These are phyloP conservation scores for Typhlomys cinereus DNA, from an alignment of 2,113 vertebrate genomes.

Conservation along the genomic window DNA sequence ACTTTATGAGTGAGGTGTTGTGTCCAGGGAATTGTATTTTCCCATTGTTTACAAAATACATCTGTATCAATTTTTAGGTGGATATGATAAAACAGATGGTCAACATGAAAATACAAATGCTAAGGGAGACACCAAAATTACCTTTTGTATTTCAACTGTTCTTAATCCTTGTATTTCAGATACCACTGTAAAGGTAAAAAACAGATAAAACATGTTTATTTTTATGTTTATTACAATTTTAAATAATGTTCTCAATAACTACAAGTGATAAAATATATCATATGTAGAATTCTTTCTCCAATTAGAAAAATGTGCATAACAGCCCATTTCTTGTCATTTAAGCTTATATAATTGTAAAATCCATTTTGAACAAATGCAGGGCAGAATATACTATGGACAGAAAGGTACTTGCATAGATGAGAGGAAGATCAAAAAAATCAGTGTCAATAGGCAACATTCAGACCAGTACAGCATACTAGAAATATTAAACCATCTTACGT, in stretches of 20 bases:
- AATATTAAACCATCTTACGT: slow-evolving; percentile 83
- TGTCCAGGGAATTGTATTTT: background rate
- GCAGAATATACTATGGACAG: slow-evolving; percentile 42
- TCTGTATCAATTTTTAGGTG: background rate
- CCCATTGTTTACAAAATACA: background rate
- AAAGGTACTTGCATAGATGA: slow-evolving; percentile 51
- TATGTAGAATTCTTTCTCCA: background rate
- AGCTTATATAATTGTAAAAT: slow-evolving; percentile 44
- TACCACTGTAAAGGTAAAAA: slow-evolving; percentile 80
- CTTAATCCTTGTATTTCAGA: slow-evolving; percentile 91
- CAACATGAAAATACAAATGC: slow-evolving; percentile 25
- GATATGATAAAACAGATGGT: background rate
- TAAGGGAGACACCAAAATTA: slow-evolving; percentile 68
- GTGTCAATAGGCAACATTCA: background rate
- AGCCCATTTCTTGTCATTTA: slow-evolving; percentile 16
- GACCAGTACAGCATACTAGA: background rate
- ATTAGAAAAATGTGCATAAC: background rate
- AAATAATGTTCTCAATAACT: background rate
- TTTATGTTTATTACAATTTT: background rate
- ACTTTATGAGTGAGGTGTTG: background rate
- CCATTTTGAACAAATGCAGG: slow-evolving; percentile 22
- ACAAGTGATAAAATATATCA: background rate
- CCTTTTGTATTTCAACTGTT: slow-evolving; percentile 95
- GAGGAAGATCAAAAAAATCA: background rate
- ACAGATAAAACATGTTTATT: slow-evolving; percentile 52